Evolutionary conservation across 2,797 vertebrate species (phyloP), one percentile per base, ranked within the genome.

Genomic region (Astyanax mexicanus): DNA sequence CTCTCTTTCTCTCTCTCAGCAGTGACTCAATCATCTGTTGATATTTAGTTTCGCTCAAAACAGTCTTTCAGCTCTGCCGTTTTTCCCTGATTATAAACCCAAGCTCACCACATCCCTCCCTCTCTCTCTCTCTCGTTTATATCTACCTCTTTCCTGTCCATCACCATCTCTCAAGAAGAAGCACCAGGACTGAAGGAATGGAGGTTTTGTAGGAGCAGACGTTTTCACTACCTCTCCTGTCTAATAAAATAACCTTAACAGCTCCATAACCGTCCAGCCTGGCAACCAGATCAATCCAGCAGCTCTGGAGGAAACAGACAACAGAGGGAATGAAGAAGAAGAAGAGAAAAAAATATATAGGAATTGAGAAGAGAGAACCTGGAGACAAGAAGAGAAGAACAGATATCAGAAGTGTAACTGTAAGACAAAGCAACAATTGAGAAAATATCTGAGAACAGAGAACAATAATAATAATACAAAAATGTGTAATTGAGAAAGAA

Each of bases 221-320:
- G 21, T 80, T 71, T 77, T 80, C 74, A 74, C 40, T 40, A n/a
- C 42, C 4, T 2, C 38, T 42, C 44, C 52, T 68, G 65, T 76
- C 83, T 74, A 51, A 42, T 71, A 77, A 82, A 80, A 66, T 69
- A 80, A 77, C 75, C 45, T 76, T 64, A 80, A 80, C n/a, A 73
- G 61, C 70, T 29, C 72, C 64, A 82, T 80, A 72, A 80, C 72
- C 66, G 72, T 61, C 60, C 45, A 0, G 60, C 51, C n/a, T 37
- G 11, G 3, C 19, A 60, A 44, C 13, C 32, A 38, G 64, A 81
- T 75, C 80, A 72, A 68, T 72, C 40, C 67, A 54, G 40, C 61
- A 66, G 64, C 51, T 55, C 69, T 71, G 27, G 58, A 76, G 77
- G 60, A 54, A 66, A 65, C 32, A 79, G 54, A 12, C 38, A 44